phyloP scores from a whole-genome alignment of 2,113 vertebrate genomes.

The Pachypanchax playfairii region DNA sequence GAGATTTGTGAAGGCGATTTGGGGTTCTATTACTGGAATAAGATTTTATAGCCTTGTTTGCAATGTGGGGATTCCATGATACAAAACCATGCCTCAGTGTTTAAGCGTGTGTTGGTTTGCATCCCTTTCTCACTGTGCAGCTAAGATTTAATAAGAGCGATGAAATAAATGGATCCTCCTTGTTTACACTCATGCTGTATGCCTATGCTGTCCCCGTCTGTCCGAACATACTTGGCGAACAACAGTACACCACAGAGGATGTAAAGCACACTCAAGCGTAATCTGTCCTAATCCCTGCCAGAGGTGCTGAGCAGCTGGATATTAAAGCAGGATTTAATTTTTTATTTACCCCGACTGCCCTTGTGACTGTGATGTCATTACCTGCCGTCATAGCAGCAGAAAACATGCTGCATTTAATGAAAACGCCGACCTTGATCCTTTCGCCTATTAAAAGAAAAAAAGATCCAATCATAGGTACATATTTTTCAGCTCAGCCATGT shows the following conservation, averaged over 20 bases:
- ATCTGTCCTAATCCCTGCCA: slow-evolving; percentile 62
- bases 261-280: slow-evolving; percentile 35
- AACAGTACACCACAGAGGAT: slow-evolving; percentile 36
- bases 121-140: slow-evolving; percentile 1
- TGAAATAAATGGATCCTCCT: slow-evolving; percentile 4
- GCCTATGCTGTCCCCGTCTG: slow-evolving; percentile 21
- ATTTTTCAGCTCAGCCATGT: slow-evolving; percentile 20
- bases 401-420: slow-evolving; percentile 21
- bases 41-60: background rate
- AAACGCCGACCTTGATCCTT: slow-evolving; percentile 8
- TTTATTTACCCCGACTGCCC: slow-evolving; percentile 9
- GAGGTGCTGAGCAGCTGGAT: slow-evolving; percentile 59
- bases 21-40: background rate
- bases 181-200: slow-evolving; percentile 8
- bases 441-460: slow-evolving; percentile 1
- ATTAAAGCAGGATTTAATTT: slow-evolving; percentile 51
- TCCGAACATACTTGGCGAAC: slow-evolving; percentile 37
- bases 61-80: background rate
- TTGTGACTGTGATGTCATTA: slow-evolving; percentile 23
- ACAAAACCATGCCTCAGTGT: background rate
- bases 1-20: background rate
- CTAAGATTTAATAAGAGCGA: slow-evolving; percentile 11
- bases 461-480: slow-evolving; percentile 8
- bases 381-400: slow-evolving; percentile 10
- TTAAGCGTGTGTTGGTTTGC: background rate